Evolutionary conservation across 2,797 vertebrate species (phyloP), one percentile per base, ranked within the genome.

Genomic region (Ispidina lecontei): DNA sequence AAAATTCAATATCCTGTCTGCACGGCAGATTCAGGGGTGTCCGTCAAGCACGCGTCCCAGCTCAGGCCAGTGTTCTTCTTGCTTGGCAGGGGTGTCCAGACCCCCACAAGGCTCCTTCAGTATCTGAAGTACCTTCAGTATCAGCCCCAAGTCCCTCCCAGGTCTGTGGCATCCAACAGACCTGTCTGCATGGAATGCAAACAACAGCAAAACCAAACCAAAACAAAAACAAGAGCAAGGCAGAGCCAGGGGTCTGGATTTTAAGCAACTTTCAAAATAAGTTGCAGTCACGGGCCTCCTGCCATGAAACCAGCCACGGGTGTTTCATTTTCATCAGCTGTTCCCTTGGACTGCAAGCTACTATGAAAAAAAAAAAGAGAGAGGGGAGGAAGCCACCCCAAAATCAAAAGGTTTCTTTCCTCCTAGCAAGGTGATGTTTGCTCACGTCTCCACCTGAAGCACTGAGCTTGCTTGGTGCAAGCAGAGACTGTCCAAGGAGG

Each of bases 301-400:
- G 90, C 88, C 77, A 85, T 14, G 65, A 85, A 91, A 90, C 46
- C 75, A 90, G 43, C 39, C 55, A 49, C 4, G 3, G 41, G 37
- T 59, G 49, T 91, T 91, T 90, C 12, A 4, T 84, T 93, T 84
- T 63, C 70, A 89, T 91, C 84, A 77, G 56, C 71, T 87, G 75
- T 49, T 90, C 52, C 71, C 59, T 89, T 68, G 59, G 63, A 91
- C 54, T 70, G 41, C 65, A 79, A 78, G 22, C 56, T 70, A 77
- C 35, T 67, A 80, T 60, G 37, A 28, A 47, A 17, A 44, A 31
- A 25, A 26, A 52, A 28, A 26, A 14, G 10, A 55, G 18, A 33
- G n/a, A 62, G 15, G 14, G 44, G 49, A 87, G 49, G 56, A 93
- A 82, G 33, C 16, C 23, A 18, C 62, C 47, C 55, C 44, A 20